phyloP scores from a whole-genome alignment of 2,888 invertebrate genomes.

The Trachelus troglodyta region DNA sequence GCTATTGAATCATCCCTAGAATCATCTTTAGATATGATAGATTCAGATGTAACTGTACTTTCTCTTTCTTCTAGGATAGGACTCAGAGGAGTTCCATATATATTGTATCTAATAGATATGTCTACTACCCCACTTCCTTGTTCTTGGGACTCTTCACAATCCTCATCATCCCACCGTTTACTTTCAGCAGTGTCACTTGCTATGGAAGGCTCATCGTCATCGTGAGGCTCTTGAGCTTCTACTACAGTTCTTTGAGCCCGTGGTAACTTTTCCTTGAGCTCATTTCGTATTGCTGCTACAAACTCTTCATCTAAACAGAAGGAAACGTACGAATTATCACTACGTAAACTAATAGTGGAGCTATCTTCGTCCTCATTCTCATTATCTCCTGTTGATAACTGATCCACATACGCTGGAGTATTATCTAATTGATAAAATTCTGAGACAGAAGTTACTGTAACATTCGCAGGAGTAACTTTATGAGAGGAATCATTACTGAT shows the following conservation, averaged over 20 bases:
- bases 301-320: slow-evolving; percentile 77
- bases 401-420: slow-evolving; percentile 8
- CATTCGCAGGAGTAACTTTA: neutral
- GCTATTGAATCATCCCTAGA: slow-evolving; percentile 58
- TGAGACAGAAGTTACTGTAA: neutral
- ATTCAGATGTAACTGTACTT: slow-evolving; percentile 59
- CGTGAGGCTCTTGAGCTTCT: slow-evolving; percentile 53
- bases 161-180: slow-evolving; percentile 62
- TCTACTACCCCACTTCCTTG: slow-evolving; percentile 60
- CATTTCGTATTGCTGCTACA: slow-evolving; percentile 77
- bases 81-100: slow-evolving; percentile 71
- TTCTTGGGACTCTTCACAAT: slow-evolving; percentile 52
- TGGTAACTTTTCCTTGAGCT: slow-evolving; percentile 77
- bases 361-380: slow-evolving; percentile 61
- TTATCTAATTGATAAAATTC: neutral
- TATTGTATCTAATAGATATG: slow-evolving; percentile 67
- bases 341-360: slow-evolving; percentile 68
- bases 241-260: slow-evolving; percentile 71
- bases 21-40: slow-evolving; percentile 58
- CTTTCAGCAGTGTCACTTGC: slow-evolving; percentile 47
- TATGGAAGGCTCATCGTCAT: slow-evolving; percentile 50
- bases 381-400: slow-evolving; percentile 22
- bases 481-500: neutral
- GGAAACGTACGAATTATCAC: slow-evolving; percentile 70
- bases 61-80: slow-evolving; percentile 74